Conservation (phyloP, 2,113 vertebrate genomes). For the Sula dactylatra region DNA sequence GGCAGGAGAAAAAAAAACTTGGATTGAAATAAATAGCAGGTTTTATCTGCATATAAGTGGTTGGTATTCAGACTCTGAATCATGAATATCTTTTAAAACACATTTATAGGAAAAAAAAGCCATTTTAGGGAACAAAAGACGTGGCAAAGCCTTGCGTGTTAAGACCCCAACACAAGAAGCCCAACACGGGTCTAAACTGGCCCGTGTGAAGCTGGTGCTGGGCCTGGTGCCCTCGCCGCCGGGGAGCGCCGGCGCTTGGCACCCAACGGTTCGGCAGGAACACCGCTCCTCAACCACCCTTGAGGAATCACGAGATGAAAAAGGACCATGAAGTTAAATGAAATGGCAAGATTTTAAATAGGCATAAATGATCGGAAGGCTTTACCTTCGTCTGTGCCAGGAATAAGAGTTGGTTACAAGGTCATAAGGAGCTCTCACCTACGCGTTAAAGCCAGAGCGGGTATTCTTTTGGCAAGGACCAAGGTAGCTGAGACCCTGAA, state of each 20-base stretch:
- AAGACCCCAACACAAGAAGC: no score
- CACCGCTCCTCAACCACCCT: background rate
- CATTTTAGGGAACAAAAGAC: background rate
- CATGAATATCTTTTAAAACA: background rate
- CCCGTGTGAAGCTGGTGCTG: background rate
- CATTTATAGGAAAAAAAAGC: background rate
- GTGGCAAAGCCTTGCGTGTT: background rate
- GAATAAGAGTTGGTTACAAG: background rate
- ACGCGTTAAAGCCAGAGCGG: fast-evolving
- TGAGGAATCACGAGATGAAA: background rate
- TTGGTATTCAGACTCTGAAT: background rate
- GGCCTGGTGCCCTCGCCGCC: background rate
- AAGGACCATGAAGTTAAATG: background rate
- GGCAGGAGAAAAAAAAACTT: fast-evolving
- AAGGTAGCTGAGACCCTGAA: background rate
- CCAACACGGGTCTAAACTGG: background rate
- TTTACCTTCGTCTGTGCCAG: background rate
- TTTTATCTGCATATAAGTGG: background rate
- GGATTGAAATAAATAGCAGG: background rate
- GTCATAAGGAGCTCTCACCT: background rate
- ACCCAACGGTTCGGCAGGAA: background rate
- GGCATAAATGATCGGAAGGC: background rate
- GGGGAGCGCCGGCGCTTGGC: background rate
- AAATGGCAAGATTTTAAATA: background rate
- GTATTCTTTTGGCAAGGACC: background rate